These are phyloP conservation scores for Omphaloscelis lunosa DNA, from an alignment of 2,888 invertebrate species.

Conservation along the genomic window DNA sequence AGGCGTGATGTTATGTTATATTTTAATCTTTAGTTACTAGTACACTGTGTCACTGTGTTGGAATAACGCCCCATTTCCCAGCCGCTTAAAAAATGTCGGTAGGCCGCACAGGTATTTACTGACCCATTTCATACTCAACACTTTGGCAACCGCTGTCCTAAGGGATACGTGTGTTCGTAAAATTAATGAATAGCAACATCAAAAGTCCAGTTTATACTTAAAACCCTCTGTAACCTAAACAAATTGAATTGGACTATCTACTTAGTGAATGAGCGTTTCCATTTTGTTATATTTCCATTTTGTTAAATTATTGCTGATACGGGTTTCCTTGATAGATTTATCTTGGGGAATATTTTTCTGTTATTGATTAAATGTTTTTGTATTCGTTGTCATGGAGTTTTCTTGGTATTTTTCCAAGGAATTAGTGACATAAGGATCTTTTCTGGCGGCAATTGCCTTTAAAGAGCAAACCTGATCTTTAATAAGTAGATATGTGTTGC, in stretches of 20 bases:
- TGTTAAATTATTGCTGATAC: constrained; percentile 51
- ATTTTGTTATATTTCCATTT: constrained; percentile 36
- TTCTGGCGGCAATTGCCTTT: constrained; percentile 9
- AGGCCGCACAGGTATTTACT: neutral
- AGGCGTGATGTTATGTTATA: too few species aligned
- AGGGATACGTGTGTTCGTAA: constrained; percentile 60
- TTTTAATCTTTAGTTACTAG: too few species aligned
- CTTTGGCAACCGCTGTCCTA: constrained; percentile 40
- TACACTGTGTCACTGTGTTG: too few species aligned
- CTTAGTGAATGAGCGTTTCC: constrained; percentile 43
- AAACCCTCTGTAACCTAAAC: constrained; percentile 67
- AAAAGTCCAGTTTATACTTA: constrained; percentile 66
- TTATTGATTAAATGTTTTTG: constrained; percentile 44
- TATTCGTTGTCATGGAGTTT: constrained; percentile 11
- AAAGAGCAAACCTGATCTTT: neutral
- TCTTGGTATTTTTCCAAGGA: constrained; percentile 19
- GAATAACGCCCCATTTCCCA: neutral
- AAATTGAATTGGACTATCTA: constrained; percentile 72
- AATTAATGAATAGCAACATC: constrained; percentile 73
- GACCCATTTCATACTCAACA: constrained; percentile 21
- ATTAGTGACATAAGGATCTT: neutral
- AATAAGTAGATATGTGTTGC: neutral
- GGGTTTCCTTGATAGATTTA: constrained; percentile 50
- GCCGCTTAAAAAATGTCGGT: neutral
- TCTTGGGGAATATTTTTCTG: constrained; percentile 42